A percentile compares a stretch with the other conserved stretches of the same genome.
Evolutionary conservation across 2,797 vertebrate species (phyloP).

Genomic region (Rhynchonycteris naso): DNA sequence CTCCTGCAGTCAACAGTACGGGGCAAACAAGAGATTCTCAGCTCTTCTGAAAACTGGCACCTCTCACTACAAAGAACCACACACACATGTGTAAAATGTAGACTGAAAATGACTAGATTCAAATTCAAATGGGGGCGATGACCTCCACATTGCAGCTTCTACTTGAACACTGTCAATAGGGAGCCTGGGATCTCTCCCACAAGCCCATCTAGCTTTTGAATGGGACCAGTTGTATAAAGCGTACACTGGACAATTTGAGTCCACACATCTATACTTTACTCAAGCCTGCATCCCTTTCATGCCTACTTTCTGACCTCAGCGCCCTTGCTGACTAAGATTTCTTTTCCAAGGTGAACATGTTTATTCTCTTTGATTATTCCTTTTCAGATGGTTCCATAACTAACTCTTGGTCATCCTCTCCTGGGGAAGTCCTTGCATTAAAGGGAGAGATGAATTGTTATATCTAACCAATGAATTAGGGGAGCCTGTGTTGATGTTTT

Average conservation of each 20-base stretch:
- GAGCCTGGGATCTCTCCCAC: no score
- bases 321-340: background rate
- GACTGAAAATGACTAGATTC: background rate
- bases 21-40: background rate
- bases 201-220: background rate
- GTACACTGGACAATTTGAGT: background rate
- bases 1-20: background rate
- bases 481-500: background rate
- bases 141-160: background rate
- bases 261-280: no score
- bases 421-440: no score
- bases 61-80: background rate
- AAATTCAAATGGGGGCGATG: background rate
- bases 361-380: background rate
- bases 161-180: background rate
- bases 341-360: background rate
- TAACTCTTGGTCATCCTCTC: background rate
- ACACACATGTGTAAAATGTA: background rate
- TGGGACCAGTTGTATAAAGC: fast-evolving
- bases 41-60: background rate
- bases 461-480: background rate
- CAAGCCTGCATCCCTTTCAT: background rate
- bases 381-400: background rate
- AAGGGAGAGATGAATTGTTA: background rate
- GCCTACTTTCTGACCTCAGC: background rate